A percentile compares a stretch with the other conserved stretches of the same genome.
Conservation (phyloP, 2,113 vertebrate species). For the Dipodomys ordii region DNA sequence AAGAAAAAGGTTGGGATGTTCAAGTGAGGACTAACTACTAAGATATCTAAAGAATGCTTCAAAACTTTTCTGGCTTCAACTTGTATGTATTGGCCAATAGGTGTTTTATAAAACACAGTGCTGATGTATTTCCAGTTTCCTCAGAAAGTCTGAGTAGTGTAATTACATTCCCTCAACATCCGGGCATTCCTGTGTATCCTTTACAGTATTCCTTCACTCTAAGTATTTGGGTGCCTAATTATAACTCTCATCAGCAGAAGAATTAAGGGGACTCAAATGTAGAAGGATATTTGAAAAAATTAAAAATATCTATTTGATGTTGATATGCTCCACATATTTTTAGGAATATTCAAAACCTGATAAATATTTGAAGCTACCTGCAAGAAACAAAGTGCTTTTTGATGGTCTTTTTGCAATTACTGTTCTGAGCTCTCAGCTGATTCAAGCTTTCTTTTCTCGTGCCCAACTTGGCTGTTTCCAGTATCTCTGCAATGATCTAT, state of each 20-base stretch:
- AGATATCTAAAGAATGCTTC: neutral
- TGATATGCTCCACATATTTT: neutral
- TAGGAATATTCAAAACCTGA: neutral
- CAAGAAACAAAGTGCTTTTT: neutral
- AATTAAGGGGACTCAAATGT: neutral
- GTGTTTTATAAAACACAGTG: neutral
- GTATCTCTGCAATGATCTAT: neutral
- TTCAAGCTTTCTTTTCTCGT: neutral
- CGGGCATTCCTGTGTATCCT: neutral
- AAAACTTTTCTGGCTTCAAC: neutral
- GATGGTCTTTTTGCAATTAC: neutral
- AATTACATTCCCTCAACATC: neutral
- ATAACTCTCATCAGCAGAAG: neutral
- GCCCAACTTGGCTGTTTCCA: neutral
- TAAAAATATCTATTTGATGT: neutral
- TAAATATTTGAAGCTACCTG: neutral
- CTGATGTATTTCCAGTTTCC: neutral
- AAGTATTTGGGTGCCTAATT: neutral
- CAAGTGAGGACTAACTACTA: neutral
- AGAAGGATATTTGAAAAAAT: neutral
- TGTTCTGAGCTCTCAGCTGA: neutral
- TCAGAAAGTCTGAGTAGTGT: constrained; percentile 7
- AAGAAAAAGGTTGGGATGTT: neutral
- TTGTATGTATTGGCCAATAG: neutral
- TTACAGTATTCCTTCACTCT: neutral